Percentiles rank a stretch among this genome's conserved stretches.
phyloP scores from a whole-genome alignment of 2,113 vertebrate species.

The Camelus bactrianus region DNA sequence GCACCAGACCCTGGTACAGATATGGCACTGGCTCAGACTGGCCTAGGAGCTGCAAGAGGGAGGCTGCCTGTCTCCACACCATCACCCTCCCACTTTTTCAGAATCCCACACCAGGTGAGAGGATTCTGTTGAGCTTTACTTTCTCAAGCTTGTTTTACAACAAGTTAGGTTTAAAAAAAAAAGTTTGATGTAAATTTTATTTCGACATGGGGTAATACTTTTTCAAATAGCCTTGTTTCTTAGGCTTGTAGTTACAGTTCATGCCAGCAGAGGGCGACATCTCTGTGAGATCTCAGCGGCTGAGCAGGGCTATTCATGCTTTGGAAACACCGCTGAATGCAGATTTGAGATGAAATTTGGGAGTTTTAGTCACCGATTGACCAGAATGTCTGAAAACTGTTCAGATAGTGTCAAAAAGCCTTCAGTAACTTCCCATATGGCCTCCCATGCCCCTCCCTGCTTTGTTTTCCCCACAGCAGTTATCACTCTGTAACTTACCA shows the following conservation, averaged over 20 bases:
- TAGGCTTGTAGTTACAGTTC: conserved; percentile 57
- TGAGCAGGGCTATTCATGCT: not conserved
- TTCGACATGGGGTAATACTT: not conserved
- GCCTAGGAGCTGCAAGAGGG: not conserved
- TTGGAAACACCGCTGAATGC: not conserved
- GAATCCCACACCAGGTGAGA: not conserved
- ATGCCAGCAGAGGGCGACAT: conserved; percentile 54
- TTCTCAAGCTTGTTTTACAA: conserved; percentile 52
- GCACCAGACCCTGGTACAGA: not conserved
- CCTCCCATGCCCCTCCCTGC: not conserved
- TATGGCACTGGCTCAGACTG: not conserved
- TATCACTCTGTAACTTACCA: not conserved
- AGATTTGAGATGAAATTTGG: conserved; percentile 2
- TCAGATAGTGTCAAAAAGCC: not conserved
- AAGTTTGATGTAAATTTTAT: conserved; percentile 65
- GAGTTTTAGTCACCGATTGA: conserved; percentile 13
- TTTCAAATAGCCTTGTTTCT: not conserved
- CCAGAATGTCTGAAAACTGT: not conserved
- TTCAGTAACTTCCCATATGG: not conserved
- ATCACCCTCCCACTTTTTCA: not conserved
- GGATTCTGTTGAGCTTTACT: conserved; percentile 44
- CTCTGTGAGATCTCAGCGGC: accelerated
- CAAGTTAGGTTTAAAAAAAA: conserved; percentile 43
- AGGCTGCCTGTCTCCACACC: not conserved
- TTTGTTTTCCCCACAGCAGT: not conserved